A percentile compares a stretch with the other conserved stretches of the same genome.
Evolutionary conservation across 1,140 invertebrate species (phyloP).

Genomic region (Drosophila pachea): DNA sequence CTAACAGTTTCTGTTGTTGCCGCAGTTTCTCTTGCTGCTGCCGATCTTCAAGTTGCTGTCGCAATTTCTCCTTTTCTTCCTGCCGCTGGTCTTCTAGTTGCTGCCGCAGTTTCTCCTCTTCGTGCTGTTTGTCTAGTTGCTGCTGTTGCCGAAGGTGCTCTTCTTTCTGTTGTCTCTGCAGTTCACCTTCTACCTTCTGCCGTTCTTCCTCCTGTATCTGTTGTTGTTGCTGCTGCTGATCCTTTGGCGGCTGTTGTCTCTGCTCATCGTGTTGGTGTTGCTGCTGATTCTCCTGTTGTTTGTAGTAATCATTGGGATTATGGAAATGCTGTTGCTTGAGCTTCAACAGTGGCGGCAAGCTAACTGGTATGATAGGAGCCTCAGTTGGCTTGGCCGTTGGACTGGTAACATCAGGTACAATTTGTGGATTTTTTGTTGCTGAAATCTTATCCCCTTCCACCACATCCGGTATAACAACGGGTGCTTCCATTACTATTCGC

Average conservation of each 20-base stretch:
- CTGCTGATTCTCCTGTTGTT: conserved; percentile 45
- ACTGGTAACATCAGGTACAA: background rate
- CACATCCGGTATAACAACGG: background rate
- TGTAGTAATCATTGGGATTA: conserved; percentile 58
- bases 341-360: conserved; percentile 51
- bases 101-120: conserved; percentile 29
- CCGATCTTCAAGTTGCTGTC: conserved; percentile 3
- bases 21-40: background rate
- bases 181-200: background rate
- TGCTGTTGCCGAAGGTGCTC: background rate
- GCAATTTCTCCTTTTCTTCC: background rate
- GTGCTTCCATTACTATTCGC: background rate
- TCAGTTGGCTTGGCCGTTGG: background rate
- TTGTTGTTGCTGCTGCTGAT: background rate
- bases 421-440: background rate
- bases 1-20: background rate
- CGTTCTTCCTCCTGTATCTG: background rate
- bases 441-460: background rate
- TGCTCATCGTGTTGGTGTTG: conserved; percentile 1
- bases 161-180: background rate
- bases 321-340: conserved; percentile 50
- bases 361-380: conserved; percentile 4
- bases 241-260: background rate
- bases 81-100: conserved; percentile 15
- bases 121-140: background rate